A percentile compares a stretch with the other conserved stretches of the same genome.
phyloP scores from a whole-genome alignment of 2,797 vertebrate species.

The Pseudomugil gertrudae region DNA sequence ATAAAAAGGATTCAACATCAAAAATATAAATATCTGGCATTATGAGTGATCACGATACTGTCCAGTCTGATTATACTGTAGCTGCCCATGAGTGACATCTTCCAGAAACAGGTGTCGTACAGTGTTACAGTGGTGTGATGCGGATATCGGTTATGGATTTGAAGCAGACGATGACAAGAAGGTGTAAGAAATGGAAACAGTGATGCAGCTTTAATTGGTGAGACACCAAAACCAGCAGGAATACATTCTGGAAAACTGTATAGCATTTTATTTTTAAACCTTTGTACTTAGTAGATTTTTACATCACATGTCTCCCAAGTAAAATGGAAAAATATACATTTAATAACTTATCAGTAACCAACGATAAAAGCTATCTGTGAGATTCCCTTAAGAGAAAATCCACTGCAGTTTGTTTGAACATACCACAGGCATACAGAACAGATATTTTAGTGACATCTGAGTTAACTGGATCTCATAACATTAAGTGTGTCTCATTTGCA shows the following conservation, averaged over 20 bases:
- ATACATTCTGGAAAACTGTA: slow-evolving; percentile 72
- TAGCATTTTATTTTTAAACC: slow-evolving; percentile 38
- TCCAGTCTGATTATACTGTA: slow-evolving; percentile 64
- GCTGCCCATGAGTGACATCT: slow-evolving; percentile 81
- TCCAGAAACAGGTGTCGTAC: slow-evolving; percentile 75
- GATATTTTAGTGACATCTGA: slow-evolving; percentile 60
- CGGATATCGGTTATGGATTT: slow-evolving; percentile 40
- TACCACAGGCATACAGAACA: slow-evolving; percentile 67
- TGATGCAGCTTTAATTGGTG: slow-evolving; percentile 52
- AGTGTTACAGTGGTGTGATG: slow-evolving; percentile 44
- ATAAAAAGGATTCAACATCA: slow-evolving; percentile 84
- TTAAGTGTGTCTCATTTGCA: slow-evolving; percentile 63
- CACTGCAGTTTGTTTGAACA: slow-evolving; percentile 54
- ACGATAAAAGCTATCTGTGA: slow-evolving; percentile 73
- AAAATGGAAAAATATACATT: slow-evolving; percentile 80
- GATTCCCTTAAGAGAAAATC: slow-evolving; percentile 64
- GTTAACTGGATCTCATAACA: slow-evolving; percentile 60
- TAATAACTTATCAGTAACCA: slow-evolving; percentile 73
- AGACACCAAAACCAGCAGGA: slow-evolving; percentile 57
- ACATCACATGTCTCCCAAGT: slow-evolving; percentile 60
- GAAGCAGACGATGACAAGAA: slow-evolving; percentile 48
- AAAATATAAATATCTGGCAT: slow-evolving; percentile 83
- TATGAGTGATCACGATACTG: slow-evolving; percentile 63
- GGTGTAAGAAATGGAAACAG: slow-evolving; percentile 43
- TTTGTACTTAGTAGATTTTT: slow-evolving; percentile 44